Conservation (phyloP, 2,888 invertebrate genomes). For the Cephus spinipes region DNA sequence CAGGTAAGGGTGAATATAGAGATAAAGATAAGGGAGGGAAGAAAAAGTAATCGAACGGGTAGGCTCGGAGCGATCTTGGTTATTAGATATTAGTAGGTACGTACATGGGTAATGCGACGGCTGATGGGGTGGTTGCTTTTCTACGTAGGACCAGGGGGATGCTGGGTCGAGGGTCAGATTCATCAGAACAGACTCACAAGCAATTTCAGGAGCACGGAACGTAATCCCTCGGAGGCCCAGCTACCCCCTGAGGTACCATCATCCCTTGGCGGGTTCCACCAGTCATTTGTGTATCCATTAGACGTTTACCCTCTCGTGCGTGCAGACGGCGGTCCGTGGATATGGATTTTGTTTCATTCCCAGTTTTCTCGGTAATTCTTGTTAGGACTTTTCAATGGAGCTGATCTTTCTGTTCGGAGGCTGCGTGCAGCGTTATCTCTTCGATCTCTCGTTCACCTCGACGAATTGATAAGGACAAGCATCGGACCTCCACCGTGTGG, state of each 20-base stretch:
- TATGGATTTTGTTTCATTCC: background rate
- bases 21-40: background rate
- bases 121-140: background rate
- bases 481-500: background rate
- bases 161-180: background rate
- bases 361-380: background rate
- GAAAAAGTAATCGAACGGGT: background rate
- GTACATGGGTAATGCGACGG: background rate
- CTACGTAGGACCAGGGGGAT: background rate
- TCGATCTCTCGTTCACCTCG: background rate
- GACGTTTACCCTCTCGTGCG: background rate
- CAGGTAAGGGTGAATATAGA: background rate
- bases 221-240: conserved; percentile 23
- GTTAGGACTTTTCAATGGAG: background rate
- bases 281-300: conserved; percentile 25
- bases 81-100: background rate
- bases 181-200: conserved; percentile 12
- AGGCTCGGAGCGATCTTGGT: background rate
- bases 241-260: conserved; percentile 1
- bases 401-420: background rate
- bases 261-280: conserved; percentile 15
- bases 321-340: background rate
- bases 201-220: conserved; percentile 18
- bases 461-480: background rate
- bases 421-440: background rate